Base-by-base conservation (phyloP, 2,888 invertebrate species). In the Volucella bombylans region DNA sequence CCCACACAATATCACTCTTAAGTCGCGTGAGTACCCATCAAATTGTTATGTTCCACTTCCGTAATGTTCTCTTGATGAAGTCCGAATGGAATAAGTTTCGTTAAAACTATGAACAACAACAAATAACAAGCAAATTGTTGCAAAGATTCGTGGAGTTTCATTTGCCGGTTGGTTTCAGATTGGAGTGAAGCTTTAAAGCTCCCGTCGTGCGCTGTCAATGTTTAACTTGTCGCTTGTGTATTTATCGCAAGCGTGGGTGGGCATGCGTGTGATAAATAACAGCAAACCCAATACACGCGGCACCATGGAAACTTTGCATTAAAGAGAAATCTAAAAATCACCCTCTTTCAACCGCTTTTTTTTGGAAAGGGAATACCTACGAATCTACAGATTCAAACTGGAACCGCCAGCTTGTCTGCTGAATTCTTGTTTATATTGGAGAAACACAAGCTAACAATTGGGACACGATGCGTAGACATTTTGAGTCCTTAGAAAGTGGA, bases 31-130 rank as follows among this genome's bases (percentile, higher is more conserved):
- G 43, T 23, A 23, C 18, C 2, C 59, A 67, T 57, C 38, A 59
- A 81, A 64, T 74, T 81, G 74, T 74, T 81, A 69, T 76, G 69
- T 81, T 76, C 45, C 64, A 81, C 14, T 74, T 47, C 69, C 14
- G 18, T 49, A 31, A 31, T 39, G 57, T 64, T 9, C 65, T 31
- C 69, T 11, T 4, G 4, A 15, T 39, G 18, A 47, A 49, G 39
- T 18, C 43, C 47, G 38, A 31, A 31, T 57, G 14, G 39, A 2
- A 8, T 38, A 38, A 55, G 1, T 50, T 71, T 59, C 71, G 71
- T 71, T 61, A 47, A 55, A 31, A 15, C 9, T 9, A 55, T 11
- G 18, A 8, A 45, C 14, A 38, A 57, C 54, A 43, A 45, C 31
- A 68, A 18, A 8, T 15, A 1, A 72, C 31, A 47, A 72, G 52